phyloP scores from a whole-genome alignment of 1,140 invertebrate species.

The Papilio xuthus region DNA sequence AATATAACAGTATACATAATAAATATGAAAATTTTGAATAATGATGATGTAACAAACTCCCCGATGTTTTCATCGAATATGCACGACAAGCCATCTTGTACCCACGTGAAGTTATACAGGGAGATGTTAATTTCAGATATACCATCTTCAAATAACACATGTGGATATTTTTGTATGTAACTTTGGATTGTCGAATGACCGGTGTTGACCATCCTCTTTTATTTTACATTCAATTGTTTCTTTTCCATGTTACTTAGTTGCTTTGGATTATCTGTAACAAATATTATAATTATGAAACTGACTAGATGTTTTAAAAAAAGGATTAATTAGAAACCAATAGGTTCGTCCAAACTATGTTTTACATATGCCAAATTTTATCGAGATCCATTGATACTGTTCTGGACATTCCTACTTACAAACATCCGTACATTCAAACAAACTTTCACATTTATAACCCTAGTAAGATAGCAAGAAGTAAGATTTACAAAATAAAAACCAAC shows the following conservation, averaged over 20 bases:
- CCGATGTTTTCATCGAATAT: slow-evolving; percentile 43
- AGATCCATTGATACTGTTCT: too few relatives aligned
- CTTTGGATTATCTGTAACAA: not conserved
- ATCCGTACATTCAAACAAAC: too few relatives aligned
- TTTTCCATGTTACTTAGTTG: not conserved
- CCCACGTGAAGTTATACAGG: slow-evolving; percentile 39
- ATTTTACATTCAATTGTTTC: not conserved
- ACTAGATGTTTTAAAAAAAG: too few relatives aligned
- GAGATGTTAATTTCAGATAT: slow-evolving; percentile 30
- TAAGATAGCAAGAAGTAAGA: too few relatives aligned
- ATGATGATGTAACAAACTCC: slow-evolving; percentile 59
- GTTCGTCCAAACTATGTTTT: too few relatives aligned
- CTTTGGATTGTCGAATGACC: slow-evolving; percentile 2
- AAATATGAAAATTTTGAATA: slow-evolving; percentile 86
- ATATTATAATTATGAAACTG: too few relatives aligned
- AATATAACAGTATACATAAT: slow-evolving; percentile 89
- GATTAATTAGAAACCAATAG: too few relatives aligned
- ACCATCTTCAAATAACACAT: not conserved
- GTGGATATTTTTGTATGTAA: slow-evolving; percentile 1
- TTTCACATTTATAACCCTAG: too few relatives aligned
- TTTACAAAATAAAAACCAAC: not conserved
- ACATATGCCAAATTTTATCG: too few relatives aligned
- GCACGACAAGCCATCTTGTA: slow-evolving; percentile 39
- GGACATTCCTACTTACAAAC: too few relatives aligned
- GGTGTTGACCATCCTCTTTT: slow-evolving; percentile 9